Base-by-base conservation (phyloP, 2,888 invertebrate genomes). In the Drosophila pseudotakahashii region DNA sequence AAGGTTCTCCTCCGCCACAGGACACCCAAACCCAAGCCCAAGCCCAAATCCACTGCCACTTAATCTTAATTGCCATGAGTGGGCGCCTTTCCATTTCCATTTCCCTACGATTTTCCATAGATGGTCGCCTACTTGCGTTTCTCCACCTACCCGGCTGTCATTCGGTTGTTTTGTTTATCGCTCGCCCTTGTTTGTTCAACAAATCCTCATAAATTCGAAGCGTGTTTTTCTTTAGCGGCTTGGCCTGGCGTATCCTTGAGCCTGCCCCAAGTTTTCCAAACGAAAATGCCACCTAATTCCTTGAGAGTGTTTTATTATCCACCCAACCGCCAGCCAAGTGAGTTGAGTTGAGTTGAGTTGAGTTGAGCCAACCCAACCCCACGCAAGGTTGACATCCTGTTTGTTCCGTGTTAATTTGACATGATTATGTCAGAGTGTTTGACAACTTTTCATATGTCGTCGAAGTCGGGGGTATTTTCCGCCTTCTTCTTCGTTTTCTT, bases 361-460 rank as follows among this genome's bases (percentile, higher is more conserved):
- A 14, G 26, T 26, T 26, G 26, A 6, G 30, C 30, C 30, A 30
- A 7, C 30, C 3, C 23, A 32, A 23, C 9, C 34, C 34, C 19
- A 19, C n/a, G 11, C 50, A 7, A 52, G 53, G 42, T 7, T 60
- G 52, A 44, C 37, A 44, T 42, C 64, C 51, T 63, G 64, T 73
- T 51, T 71, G 73, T 47, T 54, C 58, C 75, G 80, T 81, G 84
- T 81, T 83, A 88, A 84, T 84, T 86, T 84, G 88, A 88, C 84
- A 83, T 83, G 88, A 88, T 88, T 88, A 86, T 88, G 88, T 86
- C 84, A 84, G 67, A 88, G 73, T 81, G 85, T 86, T 84, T 84
- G 86, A 78, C 84, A 86, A 83, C 72, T 78, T 88, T 75, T 83
- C 86, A 78, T 73, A 79, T 79, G 44, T 42, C 16, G 72, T 73